Evolutionary conservation across 2,113 vertebrate genomes (phyloP).

Genomic region (Erythrocebus patas): DNA sequence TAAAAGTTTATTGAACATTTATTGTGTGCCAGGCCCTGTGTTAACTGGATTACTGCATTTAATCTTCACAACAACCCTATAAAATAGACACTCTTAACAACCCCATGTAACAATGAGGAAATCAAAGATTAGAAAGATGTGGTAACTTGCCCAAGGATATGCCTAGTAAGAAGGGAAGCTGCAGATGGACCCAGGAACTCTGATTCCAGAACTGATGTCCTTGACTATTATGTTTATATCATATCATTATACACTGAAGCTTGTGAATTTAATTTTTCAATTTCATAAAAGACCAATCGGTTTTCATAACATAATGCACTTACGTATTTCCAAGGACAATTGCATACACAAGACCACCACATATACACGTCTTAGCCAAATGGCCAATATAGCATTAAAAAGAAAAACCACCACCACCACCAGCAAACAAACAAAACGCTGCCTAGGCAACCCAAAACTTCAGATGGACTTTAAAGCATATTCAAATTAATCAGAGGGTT

Average conservation of each 20-base stretch:
- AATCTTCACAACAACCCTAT: background rate
- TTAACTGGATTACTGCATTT: conserved; percentile 28
- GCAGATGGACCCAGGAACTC: background rate
- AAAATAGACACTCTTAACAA: background rate
- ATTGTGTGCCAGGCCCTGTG: background rate
- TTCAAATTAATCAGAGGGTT: conserved; percentile 7
- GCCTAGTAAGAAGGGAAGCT: background rate
- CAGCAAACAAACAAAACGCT: background rate
- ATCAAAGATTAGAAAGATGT: background rate
- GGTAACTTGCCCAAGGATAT: background rate
- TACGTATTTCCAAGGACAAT: background rate
- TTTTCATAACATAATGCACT: background rate
- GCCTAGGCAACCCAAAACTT: background rate
- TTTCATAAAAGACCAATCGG: background rate
- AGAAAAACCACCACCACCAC: background rate
- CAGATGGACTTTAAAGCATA: background rate
- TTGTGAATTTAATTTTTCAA: background rate
- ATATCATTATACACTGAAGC: background rate
- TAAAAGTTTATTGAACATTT: background rate
- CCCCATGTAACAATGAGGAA: background rate
- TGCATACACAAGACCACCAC: background rate
- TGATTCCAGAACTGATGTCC: background rate
- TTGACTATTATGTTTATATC: background rate
- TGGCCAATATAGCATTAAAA: background rate
- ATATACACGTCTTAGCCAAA: background rate